These are phyloP conservation scores for Chrysopa pallens DNA, from an alignment of 1,140 invertebrate species.

Conservation along the genomic window DNA sequence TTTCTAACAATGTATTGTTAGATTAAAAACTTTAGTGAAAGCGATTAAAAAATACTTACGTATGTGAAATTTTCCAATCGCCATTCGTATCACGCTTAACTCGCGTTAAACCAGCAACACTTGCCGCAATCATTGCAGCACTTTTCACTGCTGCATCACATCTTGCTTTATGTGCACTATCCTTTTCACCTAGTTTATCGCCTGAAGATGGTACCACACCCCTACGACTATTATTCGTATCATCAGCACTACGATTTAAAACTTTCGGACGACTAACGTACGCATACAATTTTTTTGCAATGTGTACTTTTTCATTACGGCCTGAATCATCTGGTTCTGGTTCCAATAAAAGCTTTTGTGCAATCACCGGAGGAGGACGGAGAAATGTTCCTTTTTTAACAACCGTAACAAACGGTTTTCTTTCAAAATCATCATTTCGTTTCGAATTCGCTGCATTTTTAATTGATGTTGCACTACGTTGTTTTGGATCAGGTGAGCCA, in stretches of 20 bases:
- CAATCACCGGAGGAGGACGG: constrained; percentile 53
- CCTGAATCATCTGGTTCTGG: constrained; percentile 18
- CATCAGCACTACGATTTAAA: constrained; percentile 11
- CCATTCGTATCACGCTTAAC: neutral
- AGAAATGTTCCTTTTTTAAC: constrained; percentile 60
- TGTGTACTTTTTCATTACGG: constrained; percentile 22
- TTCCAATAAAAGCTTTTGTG: constrained; percentile 37
- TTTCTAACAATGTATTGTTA: too few relatives aligned
- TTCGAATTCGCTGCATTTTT: constrained; percentile 5
- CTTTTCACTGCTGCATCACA: constrained; percentile 19
- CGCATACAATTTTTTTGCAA: constrained; percentile 30
- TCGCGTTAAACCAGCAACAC: neutral
- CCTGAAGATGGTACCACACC: neutral
- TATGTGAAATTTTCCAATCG: neutral
- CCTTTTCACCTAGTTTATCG: neutral
- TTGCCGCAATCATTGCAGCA: constrained; percentile 6
- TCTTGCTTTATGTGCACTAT: constrained; percentile 8
- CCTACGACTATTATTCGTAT: neutral
- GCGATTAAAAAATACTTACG: neutral
- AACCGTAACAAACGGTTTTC: constrained; percentile 53
- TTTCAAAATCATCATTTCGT: constrained; percentile 13
- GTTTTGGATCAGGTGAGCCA: constrained; percentile 17
- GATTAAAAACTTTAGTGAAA: too few relatives aligned
- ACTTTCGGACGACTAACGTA: constrained; percentile 38
- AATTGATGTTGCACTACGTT: constrained; percentile 7